Conservation (phyloP, 1,140 invertebrate species). For the Globodera ellingtonae region DNA sequence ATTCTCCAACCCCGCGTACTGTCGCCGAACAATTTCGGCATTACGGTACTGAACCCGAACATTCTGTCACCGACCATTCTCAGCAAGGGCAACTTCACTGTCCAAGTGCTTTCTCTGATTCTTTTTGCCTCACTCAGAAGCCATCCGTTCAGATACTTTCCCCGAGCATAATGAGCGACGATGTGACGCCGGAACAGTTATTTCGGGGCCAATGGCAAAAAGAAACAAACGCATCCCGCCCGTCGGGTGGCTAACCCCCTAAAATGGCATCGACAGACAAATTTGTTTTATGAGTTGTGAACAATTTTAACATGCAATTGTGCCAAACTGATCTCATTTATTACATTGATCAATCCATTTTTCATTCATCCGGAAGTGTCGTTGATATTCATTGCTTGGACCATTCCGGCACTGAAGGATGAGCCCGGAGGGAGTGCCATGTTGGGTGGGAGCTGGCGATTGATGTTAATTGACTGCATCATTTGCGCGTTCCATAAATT, state of each 20-base stretch:
- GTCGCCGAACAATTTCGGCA: conserved; percentile 31
- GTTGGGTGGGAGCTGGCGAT: background rate
- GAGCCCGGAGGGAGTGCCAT: conserved; percentile 2
- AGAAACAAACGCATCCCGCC: background rate
- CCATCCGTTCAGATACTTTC: conserved; percentile 26
- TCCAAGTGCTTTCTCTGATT: conserved; percentile 13
- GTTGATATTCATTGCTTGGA: conserved; percentile 20
- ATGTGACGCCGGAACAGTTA: conserved; percentile 11
- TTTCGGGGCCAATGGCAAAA: conserved; percentile 23
- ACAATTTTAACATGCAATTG: too few relatives aligned
- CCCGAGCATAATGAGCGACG: conserved; percentile 33
- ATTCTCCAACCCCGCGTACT: conserved; percentile 30
- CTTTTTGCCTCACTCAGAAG: background rate
- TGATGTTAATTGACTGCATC: conserved; percentile 13
- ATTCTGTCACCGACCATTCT: conserved; percentile 39
- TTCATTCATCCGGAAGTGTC: background rate
- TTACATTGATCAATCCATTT: background rate
- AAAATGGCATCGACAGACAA: background rate
- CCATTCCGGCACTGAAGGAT: conserved; percentile 22
- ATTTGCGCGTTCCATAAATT: conserved; percentile 3
- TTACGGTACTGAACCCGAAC: conserved; percentile 38
- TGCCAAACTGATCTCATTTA: background rate
- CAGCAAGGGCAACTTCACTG: conserved; percentile 47
- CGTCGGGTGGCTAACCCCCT: background rate
- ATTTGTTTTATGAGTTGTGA: background rate